Base-by-base conservation (phyloP, 2,113 vertebrate genomes). In the Callospermophilus lateralis region DNA sequence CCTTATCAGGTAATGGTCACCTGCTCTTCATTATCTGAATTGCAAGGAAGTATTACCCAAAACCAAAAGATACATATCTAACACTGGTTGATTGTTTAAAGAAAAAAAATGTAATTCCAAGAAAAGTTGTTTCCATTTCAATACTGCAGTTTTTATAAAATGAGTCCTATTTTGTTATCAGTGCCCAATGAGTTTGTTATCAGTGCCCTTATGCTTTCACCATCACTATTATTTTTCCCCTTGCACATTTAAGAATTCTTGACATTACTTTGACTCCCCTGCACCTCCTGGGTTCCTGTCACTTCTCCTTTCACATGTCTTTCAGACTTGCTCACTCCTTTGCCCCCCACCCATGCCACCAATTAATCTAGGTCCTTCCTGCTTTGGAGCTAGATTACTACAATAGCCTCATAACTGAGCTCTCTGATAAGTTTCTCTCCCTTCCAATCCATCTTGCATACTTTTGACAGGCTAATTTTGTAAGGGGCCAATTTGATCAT, bases 401-500 rank as follows among this genome's bases (percentile, higher is more conserved):
- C 11, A 37, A 48, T 28, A 72, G 67, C 74, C 48, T 95, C 77
- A 10, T 72, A 90, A 77, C 77, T 80, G 32, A 68, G 84, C 3
- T 76, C 65, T 70, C 65, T 81, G 28, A 11, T 90, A 95, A 65
- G 22, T 42, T 93, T 84, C 42, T 86, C 32, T 88, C 63, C 78
- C 13, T 26, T 94, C 67, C 70, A 84, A 92, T 94, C 28, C 34
- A 90, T 93, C 96, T 81, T 51, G 65, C 72, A 94, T 96, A 76
- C 65, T 84, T 94, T 87, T 90, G 94, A 90, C 93, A 97, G 84
- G 77, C 30, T 94, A 94, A 97, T 96, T 97, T 96, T 76, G 81
- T 55, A 84, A 95, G 73, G 89, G 37, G 28, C 58, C 58, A 90
- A 88, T 96, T 84, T 95, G 85, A 95, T 90, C 81, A 77, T 88